Base-by-base conservation (phyloP, 2,888 invertebrate species). In the Cryptocephalus moraei region DNA sequence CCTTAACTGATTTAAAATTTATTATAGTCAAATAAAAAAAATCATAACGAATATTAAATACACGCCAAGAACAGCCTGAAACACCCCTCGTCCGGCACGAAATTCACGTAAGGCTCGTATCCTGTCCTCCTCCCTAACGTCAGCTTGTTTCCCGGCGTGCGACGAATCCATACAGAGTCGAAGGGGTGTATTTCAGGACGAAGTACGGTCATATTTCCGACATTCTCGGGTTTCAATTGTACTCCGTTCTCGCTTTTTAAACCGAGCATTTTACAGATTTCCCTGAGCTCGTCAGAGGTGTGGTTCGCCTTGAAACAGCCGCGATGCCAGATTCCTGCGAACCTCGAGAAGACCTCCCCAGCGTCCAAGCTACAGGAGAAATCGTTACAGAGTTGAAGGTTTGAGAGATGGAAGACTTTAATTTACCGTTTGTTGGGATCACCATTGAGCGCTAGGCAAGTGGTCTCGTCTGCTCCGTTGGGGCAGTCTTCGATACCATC, bases 401-500 rank as follows among this genome's bases (percentile, higher is more conserved):
- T 22, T 6, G 22, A 22, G 22, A 22, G 22, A 6, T 22, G 22
- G 22, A 22, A 22, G 22, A 39, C 12, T 4, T 11, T 65, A 61
- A 11, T 39, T 53, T 50, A 59, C 57, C 43, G 46, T 43, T 49
- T 41, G 22, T 48, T 36, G 34, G 39, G 47, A 41, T 52, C 45
- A n/a, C 68, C 58, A 52, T 71, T 70, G 34, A 81, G 61, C 9
- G 69, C 79, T 44, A 76, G 73, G 61, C 90, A 90, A 6, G 70
- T 66, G 8, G 63, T 63, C 63, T 90, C 90, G 59, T 91, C 90
- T 54, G 85, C 84, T 8, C 81, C 82, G 48, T 79, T 73, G 0
- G 81, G 80, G 64, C 90, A 91, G 61, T 91, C 89, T 0, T 65
- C 58, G 8, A 77, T 67, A n/a, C 81, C 83, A 62, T 90, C 90